Evolutionary conservation across 2,113 vertebrate species (phyloP).

Genomic region (Pelusios castaneus): DNA sequence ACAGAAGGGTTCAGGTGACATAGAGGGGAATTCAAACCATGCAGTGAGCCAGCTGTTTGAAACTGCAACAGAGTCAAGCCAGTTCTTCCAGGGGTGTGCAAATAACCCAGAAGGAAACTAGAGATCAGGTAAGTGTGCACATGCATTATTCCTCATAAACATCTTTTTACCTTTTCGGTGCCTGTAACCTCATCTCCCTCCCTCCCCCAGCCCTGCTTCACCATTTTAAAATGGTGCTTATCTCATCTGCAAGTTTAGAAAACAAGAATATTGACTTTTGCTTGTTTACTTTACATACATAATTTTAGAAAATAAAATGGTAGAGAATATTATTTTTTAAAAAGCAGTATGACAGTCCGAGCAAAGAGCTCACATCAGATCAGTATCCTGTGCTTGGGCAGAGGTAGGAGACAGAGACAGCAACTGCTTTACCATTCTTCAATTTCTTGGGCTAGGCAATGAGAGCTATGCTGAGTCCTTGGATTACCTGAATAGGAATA

Average conservation of each 20-base stretch:
- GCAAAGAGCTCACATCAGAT: background rate
- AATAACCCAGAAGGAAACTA: no score
- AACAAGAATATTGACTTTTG: background rate
- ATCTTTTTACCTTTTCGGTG: background rate
- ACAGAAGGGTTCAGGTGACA: no score
- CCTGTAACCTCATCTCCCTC: background rate
- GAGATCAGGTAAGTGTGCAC: no score
- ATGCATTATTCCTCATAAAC: background rate
- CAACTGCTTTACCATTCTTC: background rate
- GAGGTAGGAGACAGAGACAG: no score
- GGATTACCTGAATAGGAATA: background rate
- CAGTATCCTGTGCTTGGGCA: no score
- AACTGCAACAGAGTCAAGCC: no score
- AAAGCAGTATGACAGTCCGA: background rate
- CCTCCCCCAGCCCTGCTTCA: background rate
- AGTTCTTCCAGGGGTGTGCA: no score
- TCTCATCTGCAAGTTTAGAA: background rate
- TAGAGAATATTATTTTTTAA: background rate
- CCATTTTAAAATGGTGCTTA: background rate
- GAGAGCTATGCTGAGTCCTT: background rate
- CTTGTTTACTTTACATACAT: background rate
- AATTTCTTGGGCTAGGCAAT: background rate
- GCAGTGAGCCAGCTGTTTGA: no score
- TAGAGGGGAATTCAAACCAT: no score
- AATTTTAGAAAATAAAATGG: no score